Evolutionary conservation across 2,888 invertebrate genomes (phyloP).

Genomic region (Cephus pulcher): DNA sequence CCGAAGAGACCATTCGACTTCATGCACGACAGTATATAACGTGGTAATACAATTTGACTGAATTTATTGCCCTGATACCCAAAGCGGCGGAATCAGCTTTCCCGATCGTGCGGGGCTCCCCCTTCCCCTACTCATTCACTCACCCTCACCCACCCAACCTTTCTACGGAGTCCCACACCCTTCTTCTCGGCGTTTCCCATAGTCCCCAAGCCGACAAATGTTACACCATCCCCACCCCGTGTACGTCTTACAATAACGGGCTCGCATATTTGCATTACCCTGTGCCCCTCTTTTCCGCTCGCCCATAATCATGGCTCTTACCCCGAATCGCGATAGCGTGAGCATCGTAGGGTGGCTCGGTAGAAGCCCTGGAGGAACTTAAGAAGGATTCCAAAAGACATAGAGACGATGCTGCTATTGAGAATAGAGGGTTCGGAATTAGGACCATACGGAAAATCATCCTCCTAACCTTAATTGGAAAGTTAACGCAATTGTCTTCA

Average conservation of each 20-base stretch:
- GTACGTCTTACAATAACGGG: neutral
- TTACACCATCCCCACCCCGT: neutral
- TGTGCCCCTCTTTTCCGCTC: neutral
- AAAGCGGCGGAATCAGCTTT: conserved; percentile 41
- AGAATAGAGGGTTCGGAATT: neutral
- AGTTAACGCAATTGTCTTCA: neutral
- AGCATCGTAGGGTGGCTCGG: neutral
- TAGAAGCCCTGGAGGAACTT: neutral
- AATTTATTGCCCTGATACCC: conserved; percentile 48
- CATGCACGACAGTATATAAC: conserved; percentile 54
- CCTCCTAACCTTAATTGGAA: neutral
- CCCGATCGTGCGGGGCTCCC: conserved; percentile 35
- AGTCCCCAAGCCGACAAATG: neutral
- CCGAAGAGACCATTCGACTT: conserved; percentile 44
- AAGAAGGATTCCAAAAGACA: neutral
- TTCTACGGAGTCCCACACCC: neutral
- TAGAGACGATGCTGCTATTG: neutral
- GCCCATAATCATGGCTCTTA: neutral
- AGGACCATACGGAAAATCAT: neutral
- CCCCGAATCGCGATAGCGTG: neutral
- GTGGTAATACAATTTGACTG: conserved; percentile 56
- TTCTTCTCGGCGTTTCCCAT: neutral
- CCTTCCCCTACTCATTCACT: conserved; percentile 5
- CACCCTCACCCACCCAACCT: neutral
- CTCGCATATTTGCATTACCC: neutral